Base-by-base conservation (phyloP, 2,888 invertebrate species). In the Ptychoptera contaminata region DNA sequence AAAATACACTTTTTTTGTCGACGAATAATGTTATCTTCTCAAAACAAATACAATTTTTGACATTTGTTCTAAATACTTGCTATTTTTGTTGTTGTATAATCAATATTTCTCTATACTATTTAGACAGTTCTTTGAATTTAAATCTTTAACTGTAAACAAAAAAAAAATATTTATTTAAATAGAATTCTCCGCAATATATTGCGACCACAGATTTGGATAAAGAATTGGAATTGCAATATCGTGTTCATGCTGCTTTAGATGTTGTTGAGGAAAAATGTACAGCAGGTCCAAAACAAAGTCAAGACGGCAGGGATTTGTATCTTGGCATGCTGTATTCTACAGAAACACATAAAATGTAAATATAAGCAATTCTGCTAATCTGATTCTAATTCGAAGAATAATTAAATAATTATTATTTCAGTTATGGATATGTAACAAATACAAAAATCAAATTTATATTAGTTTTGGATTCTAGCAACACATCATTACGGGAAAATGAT, bases 361-460 rank as follows among this genome's bases (percentile, higher is more conserved):
- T 54, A 67, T 71, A 68, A 70, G 73, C 32, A 11, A 11, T 32
- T 9, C 8, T 32, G 30, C 30, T 11, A 32, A 7, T 32, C 9
- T 11, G 9, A 9, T 32, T 32, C 9, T 30, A 30, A 32, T 32
- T 11, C n/a, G 4, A 32, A 11, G 32, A 7, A 4, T 38, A 9
- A 38, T 16, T 9, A 8, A 8, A 16, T 4, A 12, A 37, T 42
- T 45, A 38, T 34, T 39, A 46, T 65, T 71, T 42, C 53, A 88
- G 87, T 54, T 88, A 85, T 68, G 96, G 96, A 1, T 96, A 93
- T 67, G 90, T 93, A 8, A 94, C 94, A n/a, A 96, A 94, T 59
- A 94, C 94, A 0, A 86, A 85, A 68, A 83, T 94, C 8, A 96
- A 96, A 64, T 82, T 96, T 59, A 82, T 96, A 8, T 79, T 96